A percentile compares a stretch with the other conserved stretches of the same genome.
phyloP scores from a whole-genome alignment of 2,888 invertebrate genomes.

The Rutpela maculata region DNA sequence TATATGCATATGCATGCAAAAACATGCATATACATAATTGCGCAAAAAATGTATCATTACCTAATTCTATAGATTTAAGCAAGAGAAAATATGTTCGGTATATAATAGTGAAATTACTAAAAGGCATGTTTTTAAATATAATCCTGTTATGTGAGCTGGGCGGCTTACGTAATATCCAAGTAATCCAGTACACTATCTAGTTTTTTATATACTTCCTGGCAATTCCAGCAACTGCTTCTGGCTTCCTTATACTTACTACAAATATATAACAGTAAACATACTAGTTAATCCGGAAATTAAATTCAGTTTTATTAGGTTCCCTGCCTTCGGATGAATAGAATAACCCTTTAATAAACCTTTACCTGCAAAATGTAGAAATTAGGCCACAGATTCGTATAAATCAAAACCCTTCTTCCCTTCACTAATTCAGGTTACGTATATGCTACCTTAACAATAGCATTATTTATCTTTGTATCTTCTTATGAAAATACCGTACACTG shows the following conservation, averaged over 20 bases:
- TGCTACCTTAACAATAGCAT: slow-evolving; percentile 51
- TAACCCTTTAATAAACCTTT: slow-evolving; percentile 44
- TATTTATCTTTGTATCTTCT: slow-evolving; percentile 56
- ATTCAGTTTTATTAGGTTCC: slow-evolving; percentile 42
- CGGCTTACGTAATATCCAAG: not conserved
- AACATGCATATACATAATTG: too few relatives aligned
- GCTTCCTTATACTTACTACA: slow-evolving; percentile 9
- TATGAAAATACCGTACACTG: slow-evolving; percentile 50
- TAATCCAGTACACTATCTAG: not conserved
- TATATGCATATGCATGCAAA: too few relatives aligned
- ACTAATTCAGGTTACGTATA: slow-evolving; percentile 59
- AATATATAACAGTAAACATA: slow-evolving; percentile 36
- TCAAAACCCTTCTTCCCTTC: slow-evolving; percentile 51
- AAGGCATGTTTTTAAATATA: too few relatives aligned
- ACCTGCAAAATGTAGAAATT: slow-evolving; percentile 51
- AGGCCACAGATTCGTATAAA: slow-evolving; percentile 53
- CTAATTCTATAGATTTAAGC: too few relatives aligned
- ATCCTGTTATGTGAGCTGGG: too few relatives aligned
- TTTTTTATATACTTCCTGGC: not conserved
- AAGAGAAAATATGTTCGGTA: too few relatives aligned
- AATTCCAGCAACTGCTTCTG: not conserved
- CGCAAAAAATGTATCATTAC: too few relatives aligned
- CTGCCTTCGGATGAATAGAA: slow-evolving; percentile 25
- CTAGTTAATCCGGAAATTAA: slow-evolving; percentile 45
- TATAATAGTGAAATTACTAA: too few relatives aligned